These are phyloP conservation scores for Caenorhabditis zanzibari DNA, from an alignment of 2,888 invertebrate genomes.

Conservation along the genomic window DNA sequence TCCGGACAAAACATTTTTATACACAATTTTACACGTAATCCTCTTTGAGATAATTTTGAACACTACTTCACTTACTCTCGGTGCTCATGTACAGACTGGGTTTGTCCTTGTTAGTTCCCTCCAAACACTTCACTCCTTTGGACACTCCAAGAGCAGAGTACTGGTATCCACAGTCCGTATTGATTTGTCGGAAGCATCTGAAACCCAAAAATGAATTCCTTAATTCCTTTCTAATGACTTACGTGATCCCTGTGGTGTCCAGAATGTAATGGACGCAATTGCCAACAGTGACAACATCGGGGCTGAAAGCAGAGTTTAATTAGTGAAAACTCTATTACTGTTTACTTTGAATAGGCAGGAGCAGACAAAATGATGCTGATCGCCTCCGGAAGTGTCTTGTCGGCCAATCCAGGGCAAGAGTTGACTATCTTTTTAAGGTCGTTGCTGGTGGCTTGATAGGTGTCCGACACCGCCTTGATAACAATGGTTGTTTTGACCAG, in stretches of 20 bases:
- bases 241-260: background rate
- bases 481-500: background rate
- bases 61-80: constrained; percentile 4
- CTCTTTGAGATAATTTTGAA: background rate
- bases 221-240: background rate
- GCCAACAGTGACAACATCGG: constrained; percentile 3
- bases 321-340: too few species aligned
- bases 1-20: background rate
- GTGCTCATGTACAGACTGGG: background rate
- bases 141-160: background rate
- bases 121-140: background rate
- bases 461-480: background rate
- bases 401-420: background rate
- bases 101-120: background rate
- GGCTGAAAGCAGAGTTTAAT: constrained; percentile 8
- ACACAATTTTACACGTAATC: background rate
- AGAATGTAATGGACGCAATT: constrained; percentile 13
- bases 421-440: constrained; percentile 8
- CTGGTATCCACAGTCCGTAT: too few species aligned
- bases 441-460: constrained; percentile 12
- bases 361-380: background rate
- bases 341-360: constrained; percentile 9
- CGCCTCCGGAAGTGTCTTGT: constrained; percentile 21
- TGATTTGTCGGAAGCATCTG: background rate
- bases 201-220: background rate